Percentiles rank a stretch among this genome's conserved stretches.
Evolutionary conservation across 2,888 invertebrate genomes (phyloP).

Genomic region (Troides helena): DNA sequence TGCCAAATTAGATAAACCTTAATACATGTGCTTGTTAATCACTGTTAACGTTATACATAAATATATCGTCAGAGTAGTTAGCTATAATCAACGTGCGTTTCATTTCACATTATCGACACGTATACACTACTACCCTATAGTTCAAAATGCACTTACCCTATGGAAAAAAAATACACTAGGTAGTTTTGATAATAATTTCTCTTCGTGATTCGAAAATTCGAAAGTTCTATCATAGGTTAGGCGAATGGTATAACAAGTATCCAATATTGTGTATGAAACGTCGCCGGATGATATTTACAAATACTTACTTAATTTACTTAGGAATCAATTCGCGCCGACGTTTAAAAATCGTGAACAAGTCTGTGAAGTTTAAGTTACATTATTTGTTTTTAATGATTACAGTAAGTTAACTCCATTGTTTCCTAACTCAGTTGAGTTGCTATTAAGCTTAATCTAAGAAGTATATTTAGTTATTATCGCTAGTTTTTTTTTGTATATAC

Average conservation of each 20-base stretch:
- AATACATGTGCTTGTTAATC: slow-evolving; percentile 55
- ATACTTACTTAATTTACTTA: slow-evolving; percentile 13
- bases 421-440: background rate
- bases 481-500: background rate
- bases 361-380: slow-evolving; percentile 27
- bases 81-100: slow-evolving; percentile 71
- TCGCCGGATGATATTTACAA: slow-evolving; percentile 24
- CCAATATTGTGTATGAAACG: slow-evolving; percentile 49
- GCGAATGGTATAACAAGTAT: slow-evolving; percentile 73
- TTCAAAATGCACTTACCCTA: slow-evolving; percentile 73
- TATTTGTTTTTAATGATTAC: background rate
- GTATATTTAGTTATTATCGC: background rate
- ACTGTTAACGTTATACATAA: slow-evolving; percentile 46
- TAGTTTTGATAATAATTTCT: slow-evolving; percentile 79
- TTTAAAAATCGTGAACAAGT: slow-evolving; percentile 39
- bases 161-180: slow-evolving; percentile 69
- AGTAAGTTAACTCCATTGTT: background rate
- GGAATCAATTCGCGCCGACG: slow-evolving; percentile 36
- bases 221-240: slow-evolving; percentile 80
- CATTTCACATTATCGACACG: slow-evolving; percentile 68
- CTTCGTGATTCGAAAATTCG: slow-evolving; percentile 74
- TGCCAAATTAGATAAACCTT: slow-evolving; percentile 71
- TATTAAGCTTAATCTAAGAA: background rate
- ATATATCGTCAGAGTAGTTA: slow-evolving; percentile 69
- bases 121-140: slow-evolving; percentile 67